Evolutionary conservation across 2,888 invertebrate species (phyloP), one percentile per base, ranked within the genome.

Genomic region (Tetranychus piercei): DNA sequence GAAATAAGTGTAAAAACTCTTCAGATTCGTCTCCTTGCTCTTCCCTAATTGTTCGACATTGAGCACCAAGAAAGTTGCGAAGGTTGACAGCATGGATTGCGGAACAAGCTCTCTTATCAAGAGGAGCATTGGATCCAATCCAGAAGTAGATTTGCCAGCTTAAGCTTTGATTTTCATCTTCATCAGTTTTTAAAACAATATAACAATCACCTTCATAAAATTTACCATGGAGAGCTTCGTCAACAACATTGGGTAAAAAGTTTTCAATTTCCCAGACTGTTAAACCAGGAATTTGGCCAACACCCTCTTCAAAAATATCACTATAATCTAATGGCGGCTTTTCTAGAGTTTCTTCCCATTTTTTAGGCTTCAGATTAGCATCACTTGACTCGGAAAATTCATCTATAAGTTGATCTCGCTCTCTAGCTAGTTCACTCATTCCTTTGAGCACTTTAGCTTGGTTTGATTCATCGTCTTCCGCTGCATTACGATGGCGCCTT

Each of bases 121-220:
- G 82, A 15, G 95, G 89, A 3, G 95, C 91, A 81, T 92, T 90
- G 77, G 90, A 91, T 55, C 99, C 99, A 80, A 99, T 99, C 99
- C 97, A 99, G 83, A 96, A 99, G 84, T 90, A 99, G 80, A 99
- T 99, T 80, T 93, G 90, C 94, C 97, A 97, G 75, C 87, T 87
- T 7, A 96, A 84, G 75, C 90, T 90, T 15, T 81, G 81, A 80
- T 88, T 87, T 74, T 92, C 91, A 81, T 94, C 94, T 66, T 89
- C 83, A 66, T 85, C 86, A 0, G 96, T 96, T 83, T 94, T 92
- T 75, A 97, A 83, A 71, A 99, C 87, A 79, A 99, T 96, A 83
- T 99, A 99, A 82, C 97, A 97, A 82, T 99, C 99, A 6, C 92
- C 97, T 83, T 97, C 95, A 82, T 96, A 99, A 84, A 99, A 99